Conservation (phyloP, 2,888 invertebrate genomes). For the Phengaris arion region DNA sequence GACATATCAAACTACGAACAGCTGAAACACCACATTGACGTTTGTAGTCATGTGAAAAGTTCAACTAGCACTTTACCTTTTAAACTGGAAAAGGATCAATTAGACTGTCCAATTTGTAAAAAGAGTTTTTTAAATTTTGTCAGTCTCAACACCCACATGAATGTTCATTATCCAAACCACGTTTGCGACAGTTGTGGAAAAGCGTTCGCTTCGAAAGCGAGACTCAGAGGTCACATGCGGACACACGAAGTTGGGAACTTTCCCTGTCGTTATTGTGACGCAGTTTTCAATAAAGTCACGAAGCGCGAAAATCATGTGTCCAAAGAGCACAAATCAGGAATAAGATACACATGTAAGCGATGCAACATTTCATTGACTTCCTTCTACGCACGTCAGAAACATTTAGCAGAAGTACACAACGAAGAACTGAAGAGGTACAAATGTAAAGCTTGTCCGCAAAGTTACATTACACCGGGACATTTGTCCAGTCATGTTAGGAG, state of each 20-base stretch:
- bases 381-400: slow-evolving; percentile 69
- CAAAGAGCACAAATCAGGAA: slow-evolving; percentile 68
- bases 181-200: slow-evolving; percentile 77
- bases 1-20: slow-evolving; percentile 56
- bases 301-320: slow-evolving; percentile 71
- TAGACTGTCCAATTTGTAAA: slow-evolving; percentile 68
- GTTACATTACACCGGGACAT: slow-evolving; percentile 72
- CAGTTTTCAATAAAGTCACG: slow-evolving; percentile 65
- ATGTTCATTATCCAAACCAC: slow-evolving; percentile 72
- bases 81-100: slow-evolving; percentile 67
- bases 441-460: slow-evolving; percentile 69
- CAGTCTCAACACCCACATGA: slow-evolving; percentile 74
- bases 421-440: slow-evolving; percentile 71
- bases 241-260: slow-evolving; percentile 75
- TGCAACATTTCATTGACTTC: slow-evolving; percentile 67
- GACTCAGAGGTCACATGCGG: slow-evolving; percentile 72
- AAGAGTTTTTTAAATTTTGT: slow-evolving; percentile 68
- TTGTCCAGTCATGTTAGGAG: slow-evolving; percentile 67
- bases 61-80: slow-evolving; percentile 64
- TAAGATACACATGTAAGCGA: slow-evolving; percentile 65
- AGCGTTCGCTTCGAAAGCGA: slow-evolving; percentile 73
- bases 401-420: slow-evolving; percentile 68
- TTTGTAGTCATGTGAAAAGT: slow-evolving; percentile 49
- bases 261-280: slow-evolving; percentile 62
- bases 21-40: slow-evolving; percentile 55